These are phyloP conservation scores for Chalcosyrphus nemorum DNA, from an alignment of 2,888 invertebrate species.

Conservation along the genomic window DNA sequence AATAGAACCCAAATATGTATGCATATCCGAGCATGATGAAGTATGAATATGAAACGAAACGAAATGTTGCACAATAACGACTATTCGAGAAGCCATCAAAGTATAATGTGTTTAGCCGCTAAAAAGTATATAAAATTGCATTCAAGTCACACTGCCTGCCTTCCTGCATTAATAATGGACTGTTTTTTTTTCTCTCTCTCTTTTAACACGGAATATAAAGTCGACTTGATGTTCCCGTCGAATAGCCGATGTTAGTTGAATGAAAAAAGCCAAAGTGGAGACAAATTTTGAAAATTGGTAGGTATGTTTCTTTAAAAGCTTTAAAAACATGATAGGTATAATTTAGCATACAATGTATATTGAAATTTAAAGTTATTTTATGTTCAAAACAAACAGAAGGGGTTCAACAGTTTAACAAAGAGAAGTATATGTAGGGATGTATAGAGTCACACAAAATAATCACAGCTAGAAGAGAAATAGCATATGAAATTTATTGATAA, in stretches of 20 bases:
- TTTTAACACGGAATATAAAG: neutral
- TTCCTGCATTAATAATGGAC: neutral
- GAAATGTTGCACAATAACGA: neutral
- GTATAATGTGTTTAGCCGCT: neutral
- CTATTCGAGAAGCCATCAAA: constrained; percentile 2
- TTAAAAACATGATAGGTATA: neutral
- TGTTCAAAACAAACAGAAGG: too few species aligned
- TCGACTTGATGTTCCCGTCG: neutral
- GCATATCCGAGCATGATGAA: constrained; percentile 27
- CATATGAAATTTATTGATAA: too few species aligned
- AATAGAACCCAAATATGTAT: constrained; percentile 11
- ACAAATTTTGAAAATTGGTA: neutral
- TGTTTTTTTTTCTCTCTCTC: neutral
- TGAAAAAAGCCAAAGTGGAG: neutral
- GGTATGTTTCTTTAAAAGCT: too few species aligned
- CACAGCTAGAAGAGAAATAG: too few species aligned
- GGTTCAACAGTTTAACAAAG: too few species aligned
- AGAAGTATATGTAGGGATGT: too few species aligned
- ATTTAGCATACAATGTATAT: too few species aligned
- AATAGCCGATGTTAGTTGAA: constrained; percentile 13
- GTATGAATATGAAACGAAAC: too few species aligned
- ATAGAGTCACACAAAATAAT: too few species aligned
- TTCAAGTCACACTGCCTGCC: too few species aligned
- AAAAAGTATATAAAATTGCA: neutral
- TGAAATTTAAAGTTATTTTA: too few species aligned